A percentile compares a stretch with the other conserved stretches of the same genome.
These are phyloP conservation scores for Tokudaia tokunoshimensis DNA, from an alignment of 2,797 vertebrate species.

Conservation along the genomic window DNA sequence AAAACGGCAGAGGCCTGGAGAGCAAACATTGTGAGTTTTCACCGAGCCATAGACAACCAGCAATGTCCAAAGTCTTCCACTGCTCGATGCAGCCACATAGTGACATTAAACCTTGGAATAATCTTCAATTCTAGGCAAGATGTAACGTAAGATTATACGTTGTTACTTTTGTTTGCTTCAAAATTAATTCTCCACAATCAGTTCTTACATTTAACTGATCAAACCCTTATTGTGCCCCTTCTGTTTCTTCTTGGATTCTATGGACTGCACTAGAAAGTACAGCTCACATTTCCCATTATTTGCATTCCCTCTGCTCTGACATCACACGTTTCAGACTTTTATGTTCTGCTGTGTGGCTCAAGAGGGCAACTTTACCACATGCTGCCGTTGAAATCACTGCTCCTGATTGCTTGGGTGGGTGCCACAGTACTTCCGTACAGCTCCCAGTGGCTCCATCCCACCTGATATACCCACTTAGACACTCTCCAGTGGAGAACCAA, in stretches of 20 bases:
- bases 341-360: conserved; percentile 41
- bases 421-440: background rate
- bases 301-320: conserved; percentile 8
- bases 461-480: conserved; percentile 73
- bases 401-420: conserved; percentile 74
- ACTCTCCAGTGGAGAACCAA: conserved; percentile 76
- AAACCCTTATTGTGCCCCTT: background rate
- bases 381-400: conserved; percentile 63
- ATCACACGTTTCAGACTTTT: conserved; percentile 47
- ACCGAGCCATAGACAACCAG: background rate
- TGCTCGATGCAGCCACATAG: background rate
- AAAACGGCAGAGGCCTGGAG: background rate
- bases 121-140: background rate
- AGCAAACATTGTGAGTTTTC: rapidly evolving
- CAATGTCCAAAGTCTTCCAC: background rate
- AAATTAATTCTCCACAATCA: conserved; percentile 12
- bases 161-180: conserved; percentile 2
- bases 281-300: background rate
- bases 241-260: background rate
- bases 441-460: conserved; percentile 69
- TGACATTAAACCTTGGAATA: background rate
- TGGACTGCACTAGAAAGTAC: background rate
- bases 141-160: background rate
- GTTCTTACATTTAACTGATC: background rate
- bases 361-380: conserved; percentile 65